Base-by-base conservation (phyloP, 2,888 invertebrate species). In the Augiades crinisus region DNA sequence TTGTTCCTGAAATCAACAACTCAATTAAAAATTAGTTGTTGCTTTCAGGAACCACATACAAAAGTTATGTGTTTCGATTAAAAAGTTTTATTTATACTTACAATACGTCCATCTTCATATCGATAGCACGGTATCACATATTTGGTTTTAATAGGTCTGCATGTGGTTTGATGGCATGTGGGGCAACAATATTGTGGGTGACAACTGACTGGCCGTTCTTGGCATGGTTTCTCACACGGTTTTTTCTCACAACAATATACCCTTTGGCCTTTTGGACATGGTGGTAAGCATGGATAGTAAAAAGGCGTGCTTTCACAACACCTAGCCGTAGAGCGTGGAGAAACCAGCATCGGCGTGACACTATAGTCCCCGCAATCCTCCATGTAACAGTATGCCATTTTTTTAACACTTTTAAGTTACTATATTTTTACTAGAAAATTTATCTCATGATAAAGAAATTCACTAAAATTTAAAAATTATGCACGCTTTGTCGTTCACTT, bases 1-100 rank as follows among this genome's bases (percentile, higher is more conserved):
- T 66, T 67, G 86, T 85, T 89, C 88, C 88, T 88, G 83, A 78
- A 89, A 85, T 80, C 77, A 87, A 86, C 73, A 76, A 78, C 72
- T 67, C 68, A 67, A 68, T 67, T 65, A 21, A 30, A 37, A 58
- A 57, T 49, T 33, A 51, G 34, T 54, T 49, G 65, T 65, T 68
- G 67, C 60, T 64, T 68, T 61, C 61, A 66, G 67, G 62, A 60
- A 58, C 58, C n/a, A n/a, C n/a, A n/a, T n/a, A n/a, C n/a, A n/a
- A n/a, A n/a, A n/a, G n/a, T n/a, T 21, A 14, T 38, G 13, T 12
- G 13, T 5, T 4, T 14, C 1, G 10, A 12, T 2, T 17, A 19
- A 19, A 4, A 12, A 8, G 8, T 24, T 16, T 12, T 14, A 27
- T 8, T 10, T 7, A 12, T 51, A 83, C 88, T 87, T 78, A 89